Base-by-base conservation (phyloP, 2,113 vertebrate genomes). In the Chaetops frenatus region DNA sequence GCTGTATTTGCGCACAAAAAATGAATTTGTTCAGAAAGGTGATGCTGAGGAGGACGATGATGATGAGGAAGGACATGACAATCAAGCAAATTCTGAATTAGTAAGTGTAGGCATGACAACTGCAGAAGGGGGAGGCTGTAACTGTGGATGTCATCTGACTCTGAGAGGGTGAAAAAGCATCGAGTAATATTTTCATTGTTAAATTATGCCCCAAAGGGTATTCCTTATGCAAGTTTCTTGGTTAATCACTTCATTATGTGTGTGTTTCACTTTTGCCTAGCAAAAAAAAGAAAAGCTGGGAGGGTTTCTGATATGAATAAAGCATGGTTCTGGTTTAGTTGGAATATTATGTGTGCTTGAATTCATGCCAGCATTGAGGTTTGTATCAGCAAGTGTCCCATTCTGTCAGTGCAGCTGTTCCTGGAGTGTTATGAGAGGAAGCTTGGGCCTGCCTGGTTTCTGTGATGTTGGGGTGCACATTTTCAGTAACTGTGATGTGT, bases 1-100 rank as follows among this genome's bases (percentile, higher is more conserved):
- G 96, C 98, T 99, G 92, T 99, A 99, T 96, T 96, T 99, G 93
- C 98, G 99, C 83, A 99, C 99, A 96, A 99, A 99, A 96, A 99
- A 99, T 93, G 99, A 99, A 70, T 99, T 99, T 98, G 98, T 99
- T 95, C 99, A 99, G 94, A 98, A 99, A 90, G 99, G 99, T 69
- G 99, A 99, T 88, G 98, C 98, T 79, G 99, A 99, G 36, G 99
- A 99, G 0, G 99, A 99, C 1, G 99, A 99, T 1, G 99, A 99
- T 21, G 99, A 99, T 47, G 99, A 99, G 9, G 99, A 99, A 25
- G 97, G 96, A 19, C 98, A 98, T 69, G 99, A 99, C 95, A 98
- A 98, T 93, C 98, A 98, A 47, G 98, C 98, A 29, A 98, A 98
- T 58, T 97, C 98, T 62, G 99, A 99, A 94, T 98, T 99, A 74